These are phyloP conservation scores for Branchinecta lynchi DNA, from an alignment of 1,140 invertebrate genomes.

Conservation along the genomic window DNA sequence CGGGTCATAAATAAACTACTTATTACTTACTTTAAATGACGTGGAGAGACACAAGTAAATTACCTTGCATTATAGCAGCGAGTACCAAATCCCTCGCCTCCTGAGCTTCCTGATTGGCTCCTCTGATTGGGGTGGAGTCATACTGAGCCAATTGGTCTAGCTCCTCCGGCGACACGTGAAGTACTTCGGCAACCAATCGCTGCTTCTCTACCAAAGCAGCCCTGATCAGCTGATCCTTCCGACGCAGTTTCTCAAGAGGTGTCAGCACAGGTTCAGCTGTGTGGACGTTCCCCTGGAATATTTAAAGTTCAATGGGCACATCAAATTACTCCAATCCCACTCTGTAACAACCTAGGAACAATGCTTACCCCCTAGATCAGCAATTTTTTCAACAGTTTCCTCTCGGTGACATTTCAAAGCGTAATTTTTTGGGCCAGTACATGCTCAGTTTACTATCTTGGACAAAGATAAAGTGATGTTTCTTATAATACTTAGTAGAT, in stretches of 20 bases:
- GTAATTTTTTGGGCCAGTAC: too few relatives aligned
- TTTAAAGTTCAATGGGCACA: too few relatives aligned
- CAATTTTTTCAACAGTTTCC: too few relatives aligned
- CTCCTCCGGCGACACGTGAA: conserved; percentile 53
- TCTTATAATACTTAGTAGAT: too few relatives aligned
- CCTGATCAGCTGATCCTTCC: conserved; percentile 51
- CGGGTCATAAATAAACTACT: too few relatives aligned
- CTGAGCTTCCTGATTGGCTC: conserved; percentile 28
- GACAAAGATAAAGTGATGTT: too few relatives aligned
- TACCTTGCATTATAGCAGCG: conserved; percentile 53
- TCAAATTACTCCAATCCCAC: too few relatives aligned
- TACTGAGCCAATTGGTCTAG: conserved; percentile 48
- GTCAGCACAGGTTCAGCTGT: conserved; percentile 61
- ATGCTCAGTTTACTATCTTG: too few relatives aligned
- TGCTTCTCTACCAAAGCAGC: conserved; percentile 57
- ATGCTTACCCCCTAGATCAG: too few relatives aligned
- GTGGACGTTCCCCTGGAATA: conserved; percentile 41
- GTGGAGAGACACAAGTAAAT: conserved; percentile 4
- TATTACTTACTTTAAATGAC: conserved; percentile 11
- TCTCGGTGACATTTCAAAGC: too few relatives aligned
- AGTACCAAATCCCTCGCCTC: conserved; percentile 51
- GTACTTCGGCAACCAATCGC: conserved; percentile 52
- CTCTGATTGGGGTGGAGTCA: conserved; percentile 32
- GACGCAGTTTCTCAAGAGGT: conserved; percentile 52
- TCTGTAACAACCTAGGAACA: too few relatives aligned